These are phyloP conservation scores for Scomber colias DNA, from an alignment of 2,113 vertebrate species.

Conservation along the genomic window DNA sequence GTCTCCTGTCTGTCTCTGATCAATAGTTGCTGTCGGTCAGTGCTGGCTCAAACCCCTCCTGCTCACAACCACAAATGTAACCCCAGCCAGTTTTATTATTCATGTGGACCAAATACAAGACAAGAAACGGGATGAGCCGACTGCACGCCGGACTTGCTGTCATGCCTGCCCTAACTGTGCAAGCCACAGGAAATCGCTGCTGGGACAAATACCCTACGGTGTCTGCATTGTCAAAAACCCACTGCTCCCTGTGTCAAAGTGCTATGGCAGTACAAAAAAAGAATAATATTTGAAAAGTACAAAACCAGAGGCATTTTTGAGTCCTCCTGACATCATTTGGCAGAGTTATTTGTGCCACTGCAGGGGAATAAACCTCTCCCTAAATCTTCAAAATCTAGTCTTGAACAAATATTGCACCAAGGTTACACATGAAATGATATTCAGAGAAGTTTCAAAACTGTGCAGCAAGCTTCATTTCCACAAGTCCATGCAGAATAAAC, in stretches of 20 bases:
- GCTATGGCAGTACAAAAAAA: not conserved
- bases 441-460: conserved; percentile 6
- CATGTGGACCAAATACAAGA: conserved; percentile 66
- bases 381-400: conserved; percentile 5
- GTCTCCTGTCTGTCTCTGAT: conserved; percentile 63
- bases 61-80: conserved; percentile 64
- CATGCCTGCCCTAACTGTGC: conserved; percentile 34
- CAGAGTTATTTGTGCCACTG: conserved; percentile 15
- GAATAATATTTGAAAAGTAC: conserved; percentile 18
- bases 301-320: conserved; percentile 14
- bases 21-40: conserved; percentile 64
- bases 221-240: conserved; percentile 36
- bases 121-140: conserved; percentile 57
- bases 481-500: conserved; percentile 13
- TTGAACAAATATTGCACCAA: not conserved
- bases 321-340: not conserved
- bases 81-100: conserved; percentile 72
- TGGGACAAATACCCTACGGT: conserved; percentile 42
- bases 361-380: not conserved
- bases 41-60: conserved; percentile 44
- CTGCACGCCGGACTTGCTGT: conserved; percentile 39
- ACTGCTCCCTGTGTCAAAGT: conserved; percentile 18
- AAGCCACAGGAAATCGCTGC: conserved; percentile 42
- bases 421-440: conserved; percentile 1
- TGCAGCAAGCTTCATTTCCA: not conserved